Evolutionary conservation across 2,888 invertebrate species (phyloP).

Genomic region (Pammene aurita): DNA sequence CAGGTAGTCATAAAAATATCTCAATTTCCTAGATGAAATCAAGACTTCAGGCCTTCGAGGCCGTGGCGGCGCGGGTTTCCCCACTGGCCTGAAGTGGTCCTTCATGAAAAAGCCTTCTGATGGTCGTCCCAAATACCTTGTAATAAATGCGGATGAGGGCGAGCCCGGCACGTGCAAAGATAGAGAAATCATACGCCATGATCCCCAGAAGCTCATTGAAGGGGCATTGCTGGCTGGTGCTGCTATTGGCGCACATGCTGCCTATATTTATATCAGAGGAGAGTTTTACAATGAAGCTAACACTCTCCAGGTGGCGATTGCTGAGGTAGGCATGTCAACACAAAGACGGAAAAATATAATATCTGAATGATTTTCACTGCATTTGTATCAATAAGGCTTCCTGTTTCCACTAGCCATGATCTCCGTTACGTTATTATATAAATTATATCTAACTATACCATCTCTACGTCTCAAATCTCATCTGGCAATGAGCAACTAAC

Average conservation of each 20-base stretch:
- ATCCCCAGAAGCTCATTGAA: slow-evolving; percentile 98
- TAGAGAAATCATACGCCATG: slow-evolving; percentile 99
- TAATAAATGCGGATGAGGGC: slow-evolving; percentile 99
- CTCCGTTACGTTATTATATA: too few relatives aligned
- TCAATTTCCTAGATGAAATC: slow-evolving; percentile 88
- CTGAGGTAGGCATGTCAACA: slow-evolving; percentile 85
- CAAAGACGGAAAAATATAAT: neutral
- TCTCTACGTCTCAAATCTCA: too few relatives aligned
- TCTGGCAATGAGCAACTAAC: too few relatives aligned
- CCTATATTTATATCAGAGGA: slow-evolving; percentile 99
- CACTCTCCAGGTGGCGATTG: slow-evolving; percentile 98
- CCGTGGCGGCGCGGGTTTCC: slow-evolving; percentile 99
- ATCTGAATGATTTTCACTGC: neutral
- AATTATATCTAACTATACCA: too few relatives aligned
- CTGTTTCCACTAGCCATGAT: too few relatives aligned
- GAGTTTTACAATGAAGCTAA: slow-evolving; percentile 99
- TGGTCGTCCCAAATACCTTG: slow-evolving; percentile 98
- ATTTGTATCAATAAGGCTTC: too few relatives aligned
- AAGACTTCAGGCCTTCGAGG: slow-evolving; percentile 98
- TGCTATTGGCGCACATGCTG: slow-evolving; percentile 98
- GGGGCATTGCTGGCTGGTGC: slow-evolving; percentile 97
- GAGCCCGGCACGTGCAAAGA: slow-evolving; percentile 99
- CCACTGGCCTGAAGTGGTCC: slow-evolving; percentile 99
- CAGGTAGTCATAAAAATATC: neutral
- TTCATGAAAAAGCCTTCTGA: slow-evolving; percentile 99